Evolutionary conservation across 2,113 vertebrate species (phyloP), one percentile per base, ranked within the genome.

Genomic region (Phylloscopus whistleri): DNA sequence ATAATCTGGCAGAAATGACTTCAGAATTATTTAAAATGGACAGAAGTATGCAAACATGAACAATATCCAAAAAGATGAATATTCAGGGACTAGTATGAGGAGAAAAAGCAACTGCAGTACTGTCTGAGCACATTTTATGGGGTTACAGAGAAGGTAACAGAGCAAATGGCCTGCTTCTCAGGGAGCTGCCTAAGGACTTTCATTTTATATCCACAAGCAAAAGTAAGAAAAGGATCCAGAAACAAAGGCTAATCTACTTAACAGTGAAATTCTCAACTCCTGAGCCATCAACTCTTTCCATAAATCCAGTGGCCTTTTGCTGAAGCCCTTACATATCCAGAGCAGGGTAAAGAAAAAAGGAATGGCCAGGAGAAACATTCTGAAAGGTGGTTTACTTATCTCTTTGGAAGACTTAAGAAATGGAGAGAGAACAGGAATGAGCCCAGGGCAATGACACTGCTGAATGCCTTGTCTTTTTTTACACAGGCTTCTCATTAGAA

Each of bases 401-500:
- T 72, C 4, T 64, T 84, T 13, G 9, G 41, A 43, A 37, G 31
- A 72, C 81, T 60, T 92, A 58, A 89, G 48, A 75, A 84, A 88
- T 8, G 2, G 13, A 4, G 3, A 87, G 30, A 35, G 82, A 86
- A 62, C 15, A 39, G n/a, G 37, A 78, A 62, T 0, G 3, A 89
- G 26, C n/a, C 19, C 11, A 3, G 35, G 66, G 35, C 76, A 77
- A 26, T 39, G 59, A 68, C 60, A 33, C 35, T 33, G 44, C n/a
- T 30, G 60, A 90, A 85, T 33, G 39, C 23, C 64, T 66, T 64
- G 41, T 33, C 49, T 62, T 70, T 58, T 62, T 93, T 72, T 68
- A 72, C 26, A 64, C 68, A 91, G 67, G 68, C 81, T 96, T 94
- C 76, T 75, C 76, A 49, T 89, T 94, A 95, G 93, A 94, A 89